Evolutionary conservation across 2,888 invertebrate genomes (phyloP), one percentile per base, ranked within the genome.

Genomic region (Pheosia gnoma): DNA sequence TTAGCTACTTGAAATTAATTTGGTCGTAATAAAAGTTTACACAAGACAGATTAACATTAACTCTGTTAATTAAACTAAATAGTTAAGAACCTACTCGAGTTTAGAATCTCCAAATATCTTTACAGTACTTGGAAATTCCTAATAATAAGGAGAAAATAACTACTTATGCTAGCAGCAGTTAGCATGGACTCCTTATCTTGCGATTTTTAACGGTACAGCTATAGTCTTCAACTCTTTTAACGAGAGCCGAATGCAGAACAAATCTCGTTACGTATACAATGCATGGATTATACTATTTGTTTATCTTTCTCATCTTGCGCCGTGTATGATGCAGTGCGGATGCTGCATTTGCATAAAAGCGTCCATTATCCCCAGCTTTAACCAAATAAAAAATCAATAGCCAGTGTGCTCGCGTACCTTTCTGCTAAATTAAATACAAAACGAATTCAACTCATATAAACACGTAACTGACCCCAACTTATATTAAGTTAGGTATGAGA

Each of bases 311-410:
- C 75, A 76, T 75, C 73, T 71, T 74, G 61, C 63, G 62, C 62
- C 58, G 38, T 82, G 81, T 85, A 86, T 89, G 89, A 90, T 91
- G 90, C 90, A 91, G 81, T 89, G 91, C 90, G 89, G 88, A 86
- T 85, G 84, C 86, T 83, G 87, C 86, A 91, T 91, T 91, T 91
- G 90, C 91, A 92, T 92, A 90, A 91, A 91, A 90, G 89, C 90
- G 80, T 85, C 89, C 90, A 92, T 92, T 92, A 90, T 88, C 87
- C 85, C 82, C 82, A 77, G 87, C 83, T 84, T 83, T 80, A 74
- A 81, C 85, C 84, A 88, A 90, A 91, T 90, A 91, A 91, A 89
- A 91, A 90, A 90, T 89, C 91, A 87, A 91, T 90, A 89, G 83
- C 78, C 74, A 66, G 72, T 73, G 75, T 75, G 74, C 72, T 70